phyloP scores from a whole-genome alignment of 2,888 invertebrate species.

The Agrotis exclamationis region DNA sequence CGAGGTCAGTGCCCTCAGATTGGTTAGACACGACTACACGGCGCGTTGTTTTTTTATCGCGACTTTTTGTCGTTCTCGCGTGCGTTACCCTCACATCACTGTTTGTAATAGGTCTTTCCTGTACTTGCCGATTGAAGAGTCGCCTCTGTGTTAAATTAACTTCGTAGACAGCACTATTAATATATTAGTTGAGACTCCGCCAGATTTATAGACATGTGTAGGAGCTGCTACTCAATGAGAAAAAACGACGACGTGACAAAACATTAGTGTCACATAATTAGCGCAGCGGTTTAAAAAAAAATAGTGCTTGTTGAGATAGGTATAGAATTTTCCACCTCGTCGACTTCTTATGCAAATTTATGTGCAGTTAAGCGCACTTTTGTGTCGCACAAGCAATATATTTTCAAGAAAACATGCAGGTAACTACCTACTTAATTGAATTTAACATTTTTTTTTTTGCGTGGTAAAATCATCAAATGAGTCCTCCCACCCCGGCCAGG shows the following conservation, averaged over 20 bases:
- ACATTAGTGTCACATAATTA: constrained; percentile 39
- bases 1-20: constrained; percentile 85
- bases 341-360: constrained; percentile 38
- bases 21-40: constrained; percentile 80
- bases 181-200: constrained; percentile 60
- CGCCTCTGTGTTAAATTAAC: constrained; percentile 55
- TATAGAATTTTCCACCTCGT: constrained; percentile 31
- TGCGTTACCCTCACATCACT: constrained; percentile 82
- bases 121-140: constrained; percentile 51
- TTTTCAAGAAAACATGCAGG: constrained; percentile 21
- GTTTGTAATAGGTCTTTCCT: constrained; percentile 61
- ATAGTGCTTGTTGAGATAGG: constrained; percentile 13
- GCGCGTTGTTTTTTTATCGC: constrained; percentile 76
- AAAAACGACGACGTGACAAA: constrained; percentile 40
- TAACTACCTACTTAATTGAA: constrained; percentile 13
- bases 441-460: no score
- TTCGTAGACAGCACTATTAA: constrained; percentile 58
- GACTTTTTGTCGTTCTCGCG: constrained; percentile 83
- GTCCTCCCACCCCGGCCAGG: no score
- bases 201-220: constrained; percentile 56
- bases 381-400: constrained; percentile 30
- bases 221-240: constrained; percentile 36
- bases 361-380: constrained; percentile 41
- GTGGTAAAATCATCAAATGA: no score
- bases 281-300: constrained; percentile 30